These are phyloP conservation scores for Andrena hattorfiana DNA, from an alignment of 2,888 invertebrate genomes.

Conservation along the genomic window DNA sequence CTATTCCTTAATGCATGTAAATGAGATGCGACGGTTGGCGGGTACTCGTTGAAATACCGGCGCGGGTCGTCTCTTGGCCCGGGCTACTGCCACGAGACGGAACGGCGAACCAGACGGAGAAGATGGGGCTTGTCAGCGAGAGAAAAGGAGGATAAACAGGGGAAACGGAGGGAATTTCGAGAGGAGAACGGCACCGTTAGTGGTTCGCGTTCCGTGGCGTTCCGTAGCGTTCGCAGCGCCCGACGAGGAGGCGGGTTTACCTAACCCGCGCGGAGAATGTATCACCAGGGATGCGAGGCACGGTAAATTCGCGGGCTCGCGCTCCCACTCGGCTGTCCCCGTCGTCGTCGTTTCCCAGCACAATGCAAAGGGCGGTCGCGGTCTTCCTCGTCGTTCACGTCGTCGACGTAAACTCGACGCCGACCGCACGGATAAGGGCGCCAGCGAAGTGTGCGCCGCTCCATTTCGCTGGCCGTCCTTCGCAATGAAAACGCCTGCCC, in stretches of 20 bases:
- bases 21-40: slow-evolving; percentile 73
- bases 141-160: slow-evolving; percentile 29
- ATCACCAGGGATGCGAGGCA: slow-evolving; percentile 53
- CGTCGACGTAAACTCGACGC: slow-evolving; percentile 23
- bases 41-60: slow-evolving; percentile 66
- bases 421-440: slow-evolving; percentile 3
- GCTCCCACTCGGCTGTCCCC: slow-evolving; percentile 16
- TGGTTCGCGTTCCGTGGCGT: slow-evolving; percentile 51
- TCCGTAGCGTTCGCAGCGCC: slow-evolving; percentile 13
- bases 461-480: slow-evolving; percentile 20
- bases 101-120: slow-evolving; percentile 16
- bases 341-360: slow-evolving; percentile 14
- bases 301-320: slow-evolving; percentile 61
- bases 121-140: slow-evolving; percentile 14
- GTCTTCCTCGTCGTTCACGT: slow-evolving; percentile 30
- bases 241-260: slow-evolving; percentile 19
- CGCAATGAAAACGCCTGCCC: slow-evolving; percentile 39
- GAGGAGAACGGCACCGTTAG: slow-evolving; percentile 55
- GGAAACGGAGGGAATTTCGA: slow-evolving; percentile 46
- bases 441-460: slow-evolving; percentile 21
- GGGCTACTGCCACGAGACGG: slow-evolving; percentile 47
- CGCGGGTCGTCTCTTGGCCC: slow-evolving; percentile 38
- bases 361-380: slow-evolving; percentile 26
- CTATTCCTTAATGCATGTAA: slow-evolving; percentile 76
- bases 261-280: slow-evolving; percentile 46